phyloP scores from a whole-genome alignment of 1,140 invertebrate species.

The Diorhabda carinulata region DNA sequence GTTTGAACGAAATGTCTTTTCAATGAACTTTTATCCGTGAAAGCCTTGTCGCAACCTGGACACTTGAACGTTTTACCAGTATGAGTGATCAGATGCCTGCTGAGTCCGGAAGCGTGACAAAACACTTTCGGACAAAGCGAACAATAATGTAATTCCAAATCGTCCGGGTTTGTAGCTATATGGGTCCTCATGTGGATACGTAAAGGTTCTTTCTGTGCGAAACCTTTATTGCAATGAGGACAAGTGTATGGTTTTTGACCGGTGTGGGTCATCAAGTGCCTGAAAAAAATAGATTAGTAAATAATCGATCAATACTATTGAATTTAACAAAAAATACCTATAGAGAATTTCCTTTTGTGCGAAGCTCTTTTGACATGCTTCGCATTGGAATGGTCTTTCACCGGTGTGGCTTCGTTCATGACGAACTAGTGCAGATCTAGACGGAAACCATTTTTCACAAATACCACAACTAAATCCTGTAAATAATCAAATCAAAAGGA shows the following conservation, averaged over 20 bases:
- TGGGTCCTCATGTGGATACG: constrained; percentile 61
- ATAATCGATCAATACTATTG: background rate
- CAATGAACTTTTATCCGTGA: constrained; percentile 67
- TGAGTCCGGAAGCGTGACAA: constrained; percentile 64
- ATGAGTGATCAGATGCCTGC: constrained; percentile 67
- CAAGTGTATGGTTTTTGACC: constrained; percentile 80
- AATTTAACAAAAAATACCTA: constrained; percentile 59
- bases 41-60: constrained; percentile 62
- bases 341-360: constrained; percentile 76
- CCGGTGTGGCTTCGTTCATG: constrained; percentile 76
- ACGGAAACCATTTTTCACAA: constrained; percentile 79
- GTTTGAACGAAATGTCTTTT: constrained; percentile 53
- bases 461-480: constrained; percentile 57
- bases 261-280: constrained; percentile 82
- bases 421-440: constrained; percentile 70
- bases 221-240: constrained; percentile 67
- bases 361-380: constrained; percentile 67
- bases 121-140: constrained; percentile 65
- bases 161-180: constrained; percentile 54
- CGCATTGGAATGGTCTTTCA: constrained; percentile 72
- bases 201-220: constrained; percentile 66
- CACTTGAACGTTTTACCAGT: constrained; percentile 64
- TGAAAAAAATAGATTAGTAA: constrained; percentile 42
- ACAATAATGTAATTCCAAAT: constrained; percentile 62
- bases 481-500: background rate